Base-by-base conservation (phyloP, 2,888 invertebrate genomes). In the Sturmia bella region DNA sequence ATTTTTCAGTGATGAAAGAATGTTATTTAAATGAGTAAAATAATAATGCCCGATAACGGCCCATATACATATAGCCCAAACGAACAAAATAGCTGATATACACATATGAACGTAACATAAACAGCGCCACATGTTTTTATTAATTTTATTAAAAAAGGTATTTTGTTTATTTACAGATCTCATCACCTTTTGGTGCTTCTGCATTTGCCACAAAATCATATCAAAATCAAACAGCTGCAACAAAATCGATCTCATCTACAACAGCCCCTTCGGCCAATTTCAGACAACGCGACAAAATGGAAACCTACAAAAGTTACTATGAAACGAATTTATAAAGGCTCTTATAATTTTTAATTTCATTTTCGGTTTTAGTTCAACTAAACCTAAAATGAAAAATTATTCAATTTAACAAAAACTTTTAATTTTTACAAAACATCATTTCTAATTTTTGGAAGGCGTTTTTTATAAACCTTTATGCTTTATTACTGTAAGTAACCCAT, bases 271-370 rank as follows among this genome's bases (percentile, higher is more conserved):
- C 82, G 59, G 13, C 68, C 52, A 82, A 66, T 32, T 13, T 52
- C 27, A 74, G 82, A 59, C 80, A 80, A 86, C 87, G 87, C 72
- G 90, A 89, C 81, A 89, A 88, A 84, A 84, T 85, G 79, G 89
- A 88, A 78, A 87, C 86, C 80, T 90, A 88, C 80, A 89, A 87
- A 85, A 90, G 88, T 85, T 90, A 86, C 77, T 90, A 88, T 83
- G 89, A 90, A 86, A 90, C 89, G 84, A 90, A 90, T 88, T 88
- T 90, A 86, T 90, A 89, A 87, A 86, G 83, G 11, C 13, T 50
- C 19, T 59, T 32, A 17, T 37, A 39, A 43, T 19, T 48, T 12
- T 17, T 27, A 45, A 64, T 37, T 66, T 17, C 32, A 32, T 45
- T 66, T 21, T 66, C 48, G 43, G 70, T 77, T 63, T 43, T 52